These are phyloP conservation scores for Tenodera sinensis DNA, from an alignment of 2,888 invertebrate genomes.

Conservation along the genomic window DNA sequence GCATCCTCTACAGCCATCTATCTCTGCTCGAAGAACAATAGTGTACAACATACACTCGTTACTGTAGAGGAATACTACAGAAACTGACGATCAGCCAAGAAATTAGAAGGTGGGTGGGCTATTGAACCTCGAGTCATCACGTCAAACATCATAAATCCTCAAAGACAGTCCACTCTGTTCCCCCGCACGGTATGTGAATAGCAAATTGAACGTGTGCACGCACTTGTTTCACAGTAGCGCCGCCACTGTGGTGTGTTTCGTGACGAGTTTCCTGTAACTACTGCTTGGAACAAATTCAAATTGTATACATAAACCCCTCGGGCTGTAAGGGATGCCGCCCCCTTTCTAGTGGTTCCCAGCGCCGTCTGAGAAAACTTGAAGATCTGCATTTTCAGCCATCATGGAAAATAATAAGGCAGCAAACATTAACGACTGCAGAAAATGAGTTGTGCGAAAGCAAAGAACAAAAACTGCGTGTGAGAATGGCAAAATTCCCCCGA, in stretches of 20 bases:
- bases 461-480: too few species aligned
- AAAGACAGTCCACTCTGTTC: background rate
- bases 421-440: too few species aligned
- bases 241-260: too few species aligned
- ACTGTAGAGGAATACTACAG: too few species aligned
- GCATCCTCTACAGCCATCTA: too few species aligned
- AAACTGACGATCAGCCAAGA: background rate
- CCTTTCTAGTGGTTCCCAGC: background rate
- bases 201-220: background rate
- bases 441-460: too few species aligned
- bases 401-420: background rate
- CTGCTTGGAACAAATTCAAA: background rate
- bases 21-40: too few species aligned
- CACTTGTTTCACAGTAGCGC: background rate
- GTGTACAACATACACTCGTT: too few species aligned
- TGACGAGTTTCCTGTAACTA: background rate
- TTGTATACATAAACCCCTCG: background rate
- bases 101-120: background rate
- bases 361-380: background rate
- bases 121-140: too few species aligned
- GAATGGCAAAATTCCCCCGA: too few species aligned
- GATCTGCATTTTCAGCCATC: background rate
- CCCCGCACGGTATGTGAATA: background rate
- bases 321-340: background rate
- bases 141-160: background rate